Percentiles rank a stretch among this genome's conserved stretches.
Evolutionary conservation across 2,888 invertebrate genomes (phyloP).

Genomic region (Merodon equestris): DNA sequence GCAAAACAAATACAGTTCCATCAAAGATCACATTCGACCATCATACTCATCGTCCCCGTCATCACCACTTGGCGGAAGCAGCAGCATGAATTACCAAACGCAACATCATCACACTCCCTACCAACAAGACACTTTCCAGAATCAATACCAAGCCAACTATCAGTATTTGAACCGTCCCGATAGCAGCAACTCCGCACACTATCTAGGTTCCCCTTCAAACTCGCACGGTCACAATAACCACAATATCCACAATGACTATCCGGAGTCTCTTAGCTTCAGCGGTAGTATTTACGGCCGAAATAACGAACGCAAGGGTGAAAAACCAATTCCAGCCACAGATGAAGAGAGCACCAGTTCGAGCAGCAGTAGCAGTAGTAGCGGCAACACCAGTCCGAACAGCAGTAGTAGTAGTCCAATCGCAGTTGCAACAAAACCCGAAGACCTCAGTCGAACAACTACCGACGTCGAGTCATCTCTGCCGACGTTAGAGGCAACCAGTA

Average conservation of each 20-base stretch:
- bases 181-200: constrained; percentile 70
- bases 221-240: constrained; percentile 69
- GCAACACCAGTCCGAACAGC: constrained; percentile 62
- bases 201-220: constrained; percentile 57
- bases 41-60: constrained; percentile 44
- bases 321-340: constrained; percentile 74
- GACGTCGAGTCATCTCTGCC: constrained; percentile 40
- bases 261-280: constrained; percentile 75
- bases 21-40: constrained; percentile 67
- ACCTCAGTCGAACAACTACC: constrained; percentile 54
- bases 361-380: constrained; percentile 58
- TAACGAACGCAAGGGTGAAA: constrained; percentile 77
- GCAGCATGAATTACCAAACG: constrained; percentile 70
- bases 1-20: constrained; percentile 70
- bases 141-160: constrained; percentile 75
- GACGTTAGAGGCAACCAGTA: constrained; percentile 62
- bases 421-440: constrained; percentile 45
- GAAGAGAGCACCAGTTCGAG: constrained; percentile 62
- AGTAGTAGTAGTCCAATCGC: constrained; percentile 50
- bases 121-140: constrained; percentile 72
- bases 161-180: constrained; percentile 78
- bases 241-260: constrained; percentile 72
- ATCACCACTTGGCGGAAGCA: constrained; percentile 70
- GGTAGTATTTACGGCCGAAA: constrained; percentile 77
- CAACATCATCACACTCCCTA: constrained; percentile 70